A percentile compares a stretch with the other conserved stretches of the same genome.
Conservation (phyloP, 2,888 invertebrate genomes). For the Leptopilina drosophilae region DNA sequence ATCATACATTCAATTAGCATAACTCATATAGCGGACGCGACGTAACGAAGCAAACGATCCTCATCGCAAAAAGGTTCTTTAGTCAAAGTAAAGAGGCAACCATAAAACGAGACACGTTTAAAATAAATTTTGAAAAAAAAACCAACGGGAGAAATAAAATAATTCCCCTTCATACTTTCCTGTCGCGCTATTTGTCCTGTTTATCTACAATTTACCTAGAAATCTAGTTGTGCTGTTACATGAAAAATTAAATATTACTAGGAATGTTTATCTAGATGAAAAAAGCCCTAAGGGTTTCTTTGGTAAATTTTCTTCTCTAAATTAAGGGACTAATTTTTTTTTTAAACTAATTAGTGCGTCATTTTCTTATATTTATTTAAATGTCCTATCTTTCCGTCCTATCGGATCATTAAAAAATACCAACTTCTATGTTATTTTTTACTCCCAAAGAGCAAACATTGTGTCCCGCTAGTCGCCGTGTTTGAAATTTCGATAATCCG, state of each 20-base stretch:
- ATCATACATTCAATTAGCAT: conserved; percentile 41
- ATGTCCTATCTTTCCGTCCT: neutral
- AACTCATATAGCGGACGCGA: conserved; percentile 23
- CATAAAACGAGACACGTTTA: conserved; percentile 36
- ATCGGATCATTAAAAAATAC: neutral
- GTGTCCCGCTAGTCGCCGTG: neutral
- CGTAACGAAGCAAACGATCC: conserved; percentile 24
- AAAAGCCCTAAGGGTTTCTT: too few relatives aligned
- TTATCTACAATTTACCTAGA: neutral
- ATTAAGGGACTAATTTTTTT: neutral
- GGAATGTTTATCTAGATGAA: too few relatives aligned
- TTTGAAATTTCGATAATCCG: conserved; percentile 40
- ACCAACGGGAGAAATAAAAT: neutral
- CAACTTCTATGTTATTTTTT: neutral
- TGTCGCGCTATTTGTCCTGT: neutral
- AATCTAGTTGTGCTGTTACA: neutral
- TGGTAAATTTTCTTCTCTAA: too few relatives aligned
- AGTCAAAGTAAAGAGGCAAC: conserved; percentile 35
- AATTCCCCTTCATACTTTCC: neutral
- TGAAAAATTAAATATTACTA: too few relatives aligned
- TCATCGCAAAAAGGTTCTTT: conserved; percentile 36
- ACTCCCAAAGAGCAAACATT: neutral
- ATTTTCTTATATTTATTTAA: conserved; percentile 5
- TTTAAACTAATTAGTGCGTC: conserved; percentile 2
- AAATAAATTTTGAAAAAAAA: too few relatives aligned